Percentiles rank a stretch among this genome's conserved stretches.
These are phyloP conservation scores for Tragelaphus strepsiceros DNA, from an alignment of 2,113 vertebrate species.

Conservation along the genomic window DNA sequence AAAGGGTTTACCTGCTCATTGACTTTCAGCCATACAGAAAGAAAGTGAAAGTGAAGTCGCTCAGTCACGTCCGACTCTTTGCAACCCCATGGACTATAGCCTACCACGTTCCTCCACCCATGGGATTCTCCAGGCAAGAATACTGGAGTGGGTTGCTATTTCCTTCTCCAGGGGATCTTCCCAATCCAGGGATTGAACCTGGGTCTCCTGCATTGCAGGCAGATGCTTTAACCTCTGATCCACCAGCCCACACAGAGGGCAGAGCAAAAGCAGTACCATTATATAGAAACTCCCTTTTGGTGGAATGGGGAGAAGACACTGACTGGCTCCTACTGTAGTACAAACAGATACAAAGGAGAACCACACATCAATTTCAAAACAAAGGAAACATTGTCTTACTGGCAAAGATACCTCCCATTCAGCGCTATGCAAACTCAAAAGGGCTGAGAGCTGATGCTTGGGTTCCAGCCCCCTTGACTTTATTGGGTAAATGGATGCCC, in stretches of 20 bases:
- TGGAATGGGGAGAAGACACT: not conserved
- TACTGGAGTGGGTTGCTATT: too few relatives aligned
- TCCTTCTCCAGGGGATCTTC: too few relatives aligned
- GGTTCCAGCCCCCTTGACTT: not conserved
- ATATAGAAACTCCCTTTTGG: not conserved
- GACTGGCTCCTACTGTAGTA: not conserved
- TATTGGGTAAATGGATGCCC: not conserved
- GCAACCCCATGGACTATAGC: too few relatives aligned
- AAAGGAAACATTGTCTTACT: not conserved
- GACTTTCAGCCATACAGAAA: not conserved
- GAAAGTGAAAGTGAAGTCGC: too few relatives aligned
- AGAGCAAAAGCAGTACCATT: not conserved
- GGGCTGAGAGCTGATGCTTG: not conserved
- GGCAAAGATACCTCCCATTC: not conserved
- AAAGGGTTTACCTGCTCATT: not conserved
- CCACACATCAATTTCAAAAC: not conserved
- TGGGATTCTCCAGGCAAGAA: too few relatives aligned
- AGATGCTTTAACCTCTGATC: too few relatives aligned
- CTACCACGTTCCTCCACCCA: too few relatives aligned
- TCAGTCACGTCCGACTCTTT: too few relatives aligned
- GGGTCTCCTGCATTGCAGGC: too few relatives aligned
- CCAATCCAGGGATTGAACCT: too few relatives aligned
- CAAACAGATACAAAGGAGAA: not conserved
- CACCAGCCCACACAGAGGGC: not conserved
- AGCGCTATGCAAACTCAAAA: not conserved